A percentile compares a stretch with the other conserved stretches of the same genome.
These are phyloP conservation scores for Sebastes nivosus DNA, from an alignment of 2,797 vertebrate species.

Conservation along the genomic window DNA sequence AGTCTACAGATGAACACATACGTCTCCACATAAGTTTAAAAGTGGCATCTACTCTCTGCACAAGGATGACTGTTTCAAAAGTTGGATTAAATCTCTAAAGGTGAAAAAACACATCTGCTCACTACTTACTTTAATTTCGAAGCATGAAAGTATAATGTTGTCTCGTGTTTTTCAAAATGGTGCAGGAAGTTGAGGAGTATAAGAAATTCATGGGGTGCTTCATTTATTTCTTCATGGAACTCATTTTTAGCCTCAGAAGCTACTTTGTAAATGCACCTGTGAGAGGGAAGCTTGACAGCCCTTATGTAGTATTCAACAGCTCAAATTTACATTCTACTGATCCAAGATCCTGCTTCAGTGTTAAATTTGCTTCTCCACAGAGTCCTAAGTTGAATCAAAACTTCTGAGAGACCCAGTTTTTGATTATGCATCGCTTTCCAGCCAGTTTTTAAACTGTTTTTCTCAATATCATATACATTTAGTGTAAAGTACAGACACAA, in stretches of 20 bases:
- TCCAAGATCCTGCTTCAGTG: background rate
- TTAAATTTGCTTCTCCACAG: background rate
- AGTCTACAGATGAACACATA: background rate
- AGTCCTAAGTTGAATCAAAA: background rate
- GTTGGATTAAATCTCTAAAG: background rate
- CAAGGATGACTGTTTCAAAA: background rate
- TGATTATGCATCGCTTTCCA: background rate
- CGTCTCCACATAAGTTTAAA: background rate
- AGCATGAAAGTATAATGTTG: background rate
- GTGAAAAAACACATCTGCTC: background rate
- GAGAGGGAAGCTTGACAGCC: background rate
- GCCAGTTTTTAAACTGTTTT: background rate
- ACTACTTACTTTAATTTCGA: background rate
- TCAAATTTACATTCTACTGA: slow-evolving; percentile 7
- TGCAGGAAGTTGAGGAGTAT: background rate
- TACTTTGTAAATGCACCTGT: slow-evolving; percentile 1
- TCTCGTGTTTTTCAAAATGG: background rate
- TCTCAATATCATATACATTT: background rate
- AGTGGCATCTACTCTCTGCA: background rate
- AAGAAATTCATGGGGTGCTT: background rate
- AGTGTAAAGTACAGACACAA: background rate
- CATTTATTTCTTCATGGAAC: background rate
- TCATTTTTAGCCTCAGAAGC: background rate
- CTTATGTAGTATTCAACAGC: slow-evolving; percentile 1
- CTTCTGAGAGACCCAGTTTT: background rate